Evolutionary conservation across 2,888 invertebrate genomes (phyloP), one percentile per base, ranked within the genome.

Genomic region (Acanthosepion pharaonis): DNA sequence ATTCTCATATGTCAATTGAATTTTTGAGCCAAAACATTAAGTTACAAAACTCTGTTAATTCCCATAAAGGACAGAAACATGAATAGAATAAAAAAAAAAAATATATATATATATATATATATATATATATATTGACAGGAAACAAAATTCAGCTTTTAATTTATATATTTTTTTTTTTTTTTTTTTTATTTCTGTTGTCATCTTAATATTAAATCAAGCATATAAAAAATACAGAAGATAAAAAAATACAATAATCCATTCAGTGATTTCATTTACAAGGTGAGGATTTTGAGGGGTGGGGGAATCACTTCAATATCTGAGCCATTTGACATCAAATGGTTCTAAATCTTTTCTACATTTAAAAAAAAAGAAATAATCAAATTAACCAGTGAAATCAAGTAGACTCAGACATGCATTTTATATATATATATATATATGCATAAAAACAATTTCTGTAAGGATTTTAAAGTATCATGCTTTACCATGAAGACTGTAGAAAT

Each of bases 191-290:
- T 78, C 78, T 15, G 11, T n/a, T 33, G 78, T n/a, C 78, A 78
- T 78, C n/a, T 78, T 33, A 78, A 78, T n/a, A 78, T 78, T n/a
- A n/a, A 78, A n/a, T n/a, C 78, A 78, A 2, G 23, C 64, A 28
- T 33, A 33, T 15, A n/a, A 78, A 78, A 78, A 78, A 78, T 78
- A 78, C 78, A 78, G 8, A 78, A 78, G 28, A 78, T 78, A 78
- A 78, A 78, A 64, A 78, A 78, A 78, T 78, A 78, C 78, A 78
- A 78, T n/a, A 33, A 78, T 78, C n/a, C 78, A 78, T 78, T 78
- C 78, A 78, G 78, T n/a, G 78, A 78, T 78, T 78, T 78, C 8
- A 78, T 78, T 78, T 78, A 78, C 78, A 78, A 78, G n/a, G 59
- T 59, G 59, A 59, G 59, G 59, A 59, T 25, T 59, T 59, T 20